These are phyloP conservation scores for Halisarca cf. caerulea DNA, from an alignment of 37 sponge, comb jelly and placozoan genomes.

Conservation along the genomic window DNA sequence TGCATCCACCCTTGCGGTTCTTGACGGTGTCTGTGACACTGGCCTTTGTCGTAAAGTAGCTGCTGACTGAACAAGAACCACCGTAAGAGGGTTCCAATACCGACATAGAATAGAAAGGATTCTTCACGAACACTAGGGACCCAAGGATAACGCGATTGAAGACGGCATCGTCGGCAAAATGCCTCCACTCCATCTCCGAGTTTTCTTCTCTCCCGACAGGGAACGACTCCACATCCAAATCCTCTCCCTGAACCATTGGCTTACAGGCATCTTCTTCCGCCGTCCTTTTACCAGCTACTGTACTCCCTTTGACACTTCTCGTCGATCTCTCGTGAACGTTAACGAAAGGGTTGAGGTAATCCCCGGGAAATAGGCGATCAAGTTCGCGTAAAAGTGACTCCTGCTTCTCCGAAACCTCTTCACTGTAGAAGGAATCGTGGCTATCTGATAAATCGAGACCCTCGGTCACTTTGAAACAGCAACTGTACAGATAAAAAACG, in stretches of 20 bases:
- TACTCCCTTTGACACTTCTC: constrained; percentile 32
- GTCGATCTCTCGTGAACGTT: constrained; percentile 36
- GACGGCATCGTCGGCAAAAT: background rate
- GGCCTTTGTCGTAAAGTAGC: constrained; percentile 28
- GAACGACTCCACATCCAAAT: constrained; percentile 25
- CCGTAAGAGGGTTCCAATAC: constrained; percentile 74
- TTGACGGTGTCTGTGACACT: constrained; percentile 67
- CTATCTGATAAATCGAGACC: no score
- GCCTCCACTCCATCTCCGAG: background rate
- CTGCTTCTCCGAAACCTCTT: no score
- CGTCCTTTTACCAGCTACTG: background rate
- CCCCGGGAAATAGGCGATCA: constrained; percentile 22
- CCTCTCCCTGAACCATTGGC: constrained; percentile 23
- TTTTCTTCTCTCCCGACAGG: background rate
- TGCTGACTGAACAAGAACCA: constrained; percentile 45
- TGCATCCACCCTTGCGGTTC: constrained; percentile 44
- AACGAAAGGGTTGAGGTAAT: constrained; percentile 60
- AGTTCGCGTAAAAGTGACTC: no score
- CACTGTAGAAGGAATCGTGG: no score
- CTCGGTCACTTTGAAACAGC: no score
- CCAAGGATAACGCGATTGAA: constrained; percentile 54
- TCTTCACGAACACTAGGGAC: constrained; percentile 60
- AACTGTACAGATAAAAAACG: no score
- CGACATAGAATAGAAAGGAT: constrained; percentile 83
- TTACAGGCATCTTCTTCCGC: background rate